Percentiles rank a stretch among this genome's conserved stretches.
phyloP scores from a whole-genome alignment of 2,113 vertebrate species.

The Rhynchomys soricoides region DNA sequence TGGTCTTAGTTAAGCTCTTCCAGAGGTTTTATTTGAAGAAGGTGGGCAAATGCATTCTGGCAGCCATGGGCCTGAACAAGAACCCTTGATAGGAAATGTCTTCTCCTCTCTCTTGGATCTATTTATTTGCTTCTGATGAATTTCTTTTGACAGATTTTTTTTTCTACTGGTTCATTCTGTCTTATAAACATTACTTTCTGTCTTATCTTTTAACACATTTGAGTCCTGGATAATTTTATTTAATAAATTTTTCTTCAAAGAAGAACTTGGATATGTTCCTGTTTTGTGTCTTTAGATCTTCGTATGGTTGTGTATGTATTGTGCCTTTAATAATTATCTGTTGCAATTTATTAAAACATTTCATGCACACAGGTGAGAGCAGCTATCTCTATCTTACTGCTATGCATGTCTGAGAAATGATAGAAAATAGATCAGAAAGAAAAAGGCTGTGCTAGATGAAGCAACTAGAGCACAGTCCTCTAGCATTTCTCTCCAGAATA shows the following conservation, averaged over 20 bases:
- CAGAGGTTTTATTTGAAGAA: background rate
- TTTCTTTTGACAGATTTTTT: background rate
- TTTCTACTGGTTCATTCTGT: background rate
- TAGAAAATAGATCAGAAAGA: background rate
- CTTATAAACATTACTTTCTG: background rate
- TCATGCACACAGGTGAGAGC: background rate
- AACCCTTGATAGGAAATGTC: background rate
- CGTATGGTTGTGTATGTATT: rapidly evolving
- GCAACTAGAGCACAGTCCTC: background rate
- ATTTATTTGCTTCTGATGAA: conserved; percentile 14
- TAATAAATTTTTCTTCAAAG: background rate
- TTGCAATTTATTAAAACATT: background rate
- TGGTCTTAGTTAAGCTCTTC: background rate
- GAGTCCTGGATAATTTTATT: background rate
- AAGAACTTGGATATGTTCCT: background rate
- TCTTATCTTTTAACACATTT: background rate
- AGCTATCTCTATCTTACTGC: background rate
- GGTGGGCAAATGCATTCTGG: background rate
- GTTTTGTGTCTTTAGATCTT: background rate
- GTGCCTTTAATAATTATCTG: background rate
- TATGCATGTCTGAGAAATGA: background rate
- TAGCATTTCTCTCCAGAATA: background rate
- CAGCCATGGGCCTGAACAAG: background rate
- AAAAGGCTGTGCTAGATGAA: background rate
- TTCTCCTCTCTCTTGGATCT: background rate